A percentile compares a stretch with the other conserved stretches of the same genome.
Evolutionary conservation across 2,113 vertebrate species (phyloP).

Genomic region (Oreotrochilus melanogaster): DNA sequence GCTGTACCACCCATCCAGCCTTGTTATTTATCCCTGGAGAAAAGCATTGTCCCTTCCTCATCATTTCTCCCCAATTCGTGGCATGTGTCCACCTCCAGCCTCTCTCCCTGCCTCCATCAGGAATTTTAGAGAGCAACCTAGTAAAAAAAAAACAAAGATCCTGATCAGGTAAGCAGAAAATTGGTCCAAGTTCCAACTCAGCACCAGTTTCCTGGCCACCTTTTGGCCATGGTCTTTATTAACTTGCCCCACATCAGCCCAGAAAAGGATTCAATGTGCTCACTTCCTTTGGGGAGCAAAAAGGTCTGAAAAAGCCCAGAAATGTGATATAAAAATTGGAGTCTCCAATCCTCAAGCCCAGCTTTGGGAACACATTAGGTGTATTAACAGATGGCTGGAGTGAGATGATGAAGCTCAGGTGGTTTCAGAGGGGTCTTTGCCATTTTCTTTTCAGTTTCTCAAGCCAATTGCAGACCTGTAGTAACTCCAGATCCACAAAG

Average conservation of each 20-base stretch:
- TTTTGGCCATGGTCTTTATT: background rate
- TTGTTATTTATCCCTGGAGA: fast-evolving
- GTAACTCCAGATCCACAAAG: background rate
- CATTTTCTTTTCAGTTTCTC: background rate
- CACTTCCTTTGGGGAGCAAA: background rate
- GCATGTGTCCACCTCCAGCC: background rate
- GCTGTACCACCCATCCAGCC: background rate
- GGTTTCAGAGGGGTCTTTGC: background rate
- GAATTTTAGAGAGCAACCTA: background rate
- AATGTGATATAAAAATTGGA: background rate
- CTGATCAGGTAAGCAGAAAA: background rate
- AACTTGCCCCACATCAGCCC: background rate
- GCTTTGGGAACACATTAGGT: background rate
- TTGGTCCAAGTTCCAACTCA: background rate
- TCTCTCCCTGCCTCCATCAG: background rate
- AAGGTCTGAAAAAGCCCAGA: background rate
- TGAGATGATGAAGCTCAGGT: background rate
- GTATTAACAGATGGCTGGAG: background rate
- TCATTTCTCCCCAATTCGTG: background rate
- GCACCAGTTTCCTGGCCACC: background rate
- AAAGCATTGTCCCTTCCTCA: background rate
- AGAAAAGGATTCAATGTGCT: background rate
- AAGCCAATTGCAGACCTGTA: background rate
- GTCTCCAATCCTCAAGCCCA: background rate
- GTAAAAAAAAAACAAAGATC: background rate